Evolutionary conservation across 64 coral and sea anemone genomes (phyloP).

Genomic region (Hydrozoanthus tunicans): DNA sequence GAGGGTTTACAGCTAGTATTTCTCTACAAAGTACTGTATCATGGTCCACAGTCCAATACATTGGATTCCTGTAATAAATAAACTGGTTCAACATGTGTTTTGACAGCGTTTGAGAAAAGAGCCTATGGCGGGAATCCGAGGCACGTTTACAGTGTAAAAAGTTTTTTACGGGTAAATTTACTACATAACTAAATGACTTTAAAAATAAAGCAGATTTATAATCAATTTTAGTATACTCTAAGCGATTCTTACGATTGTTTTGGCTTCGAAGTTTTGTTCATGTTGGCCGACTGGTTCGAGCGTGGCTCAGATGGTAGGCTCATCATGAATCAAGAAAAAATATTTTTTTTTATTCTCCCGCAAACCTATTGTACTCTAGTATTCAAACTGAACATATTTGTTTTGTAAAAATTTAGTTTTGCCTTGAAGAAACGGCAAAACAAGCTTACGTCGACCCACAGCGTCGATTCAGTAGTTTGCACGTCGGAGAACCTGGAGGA

Average conservation of each 20-base stretch:
- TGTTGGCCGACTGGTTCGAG: too few relatives aligned
- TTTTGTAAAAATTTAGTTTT: too few relatives aligned
- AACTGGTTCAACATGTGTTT: constrained; percentile 1
- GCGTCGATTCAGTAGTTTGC: too few relatives aligned
- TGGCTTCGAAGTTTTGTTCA: background rate
- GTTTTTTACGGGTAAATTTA: background rate
- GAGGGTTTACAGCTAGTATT: constrained; percentile 38
- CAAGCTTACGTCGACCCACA: too few relatives aligned
- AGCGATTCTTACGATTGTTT: constrained; percentile 37
- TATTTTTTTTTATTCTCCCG: too few relatives aligned
- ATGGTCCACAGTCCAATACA: constrained; percentile 50
- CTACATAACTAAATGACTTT: constrained; percentile 49
- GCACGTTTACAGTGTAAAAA: constrained; percentile 5
- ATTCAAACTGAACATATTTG: too few relatives aligned
- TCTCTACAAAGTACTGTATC: constrained; percentile 57
- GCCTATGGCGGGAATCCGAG: constrained; percentile 39
- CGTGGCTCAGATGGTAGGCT: too few relatives aligned
- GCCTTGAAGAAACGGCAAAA: too few relatives aligned
- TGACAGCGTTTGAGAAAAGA: background rate
- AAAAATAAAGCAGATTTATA: constrained; percentile 34
- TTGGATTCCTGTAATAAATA: constrained; percentile 57
- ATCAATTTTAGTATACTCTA: constrained; percentile 15
- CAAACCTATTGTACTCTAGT: too few relatives aligned
- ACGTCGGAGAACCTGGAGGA: too few relatives aligned
- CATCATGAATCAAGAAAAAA: too few relatives aligned